These are phyloP conservation scores for Pediacus dermestoides DNA, from an alignment of 2,888 invertebrate species.

Conservation along the genomic window DNA sequence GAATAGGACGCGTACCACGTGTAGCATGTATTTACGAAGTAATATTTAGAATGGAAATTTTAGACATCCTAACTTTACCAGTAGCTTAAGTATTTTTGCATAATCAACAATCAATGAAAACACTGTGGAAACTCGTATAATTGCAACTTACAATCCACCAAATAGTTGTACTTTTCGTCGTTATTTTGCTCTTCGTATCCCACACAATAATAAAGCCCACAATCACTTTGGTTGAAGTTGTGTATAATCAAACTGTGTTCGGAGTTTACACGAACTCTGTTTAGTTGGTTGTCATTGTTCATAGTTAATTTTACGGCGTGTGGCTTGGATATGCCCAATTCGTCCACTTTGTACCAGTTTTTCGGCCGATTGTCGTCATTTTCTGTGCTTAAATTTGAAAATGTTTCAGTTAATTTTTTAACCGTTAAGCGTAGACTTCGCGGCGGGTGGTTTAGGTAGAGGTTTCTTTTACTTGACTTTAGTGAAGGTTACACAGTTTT, in stretches of 20 bases:
- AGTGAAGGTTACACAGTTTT: too few relatives aligned
- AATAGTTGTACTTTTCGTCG: slow-evolving; percentile 51
- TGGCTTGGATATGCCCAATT: slow-evolving; percentile 37
- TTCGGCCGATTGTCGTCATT: slow-evolving; percentile 47
- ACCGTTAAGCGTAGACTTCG: too few relatives aligned
- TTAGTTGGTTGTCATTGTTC: slow-evolving; percentile 49
- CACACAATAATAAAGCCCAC: slow-evolving; percentile 54
- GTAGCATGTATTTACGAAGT: too few relatives aligned
- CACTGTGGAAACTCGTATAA: too few relatives aligned
- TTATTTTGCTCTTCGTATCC: slow-evolving; percentile 45
- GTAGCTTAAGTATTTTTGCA: too few relatives aligned
- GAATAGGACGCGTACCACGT: too few relatives aligned
- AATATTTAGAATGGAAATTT: too few relatives aligned
- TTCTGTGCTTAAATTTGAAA: slow-evolving; percentile 40
- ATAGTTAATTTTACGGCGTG: slow-evolving; percentile 51
- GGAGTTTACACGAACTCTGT: slow-evolving; percentile 48
- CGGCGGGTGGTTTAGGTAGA: too few relatives aligned
- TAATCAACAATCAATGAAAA: too few relatives aligned
- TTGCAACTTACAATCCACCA: slow-evolving; percentile 50
- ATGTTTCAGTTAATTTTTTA: too few relatives aligned
- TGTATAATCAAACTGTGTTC: slow-evolving; percentile 52
- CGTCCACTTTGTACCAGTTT: slow-evolving; percentile 53
- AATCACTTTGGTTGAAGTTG: slow-evolving; percentile 46
- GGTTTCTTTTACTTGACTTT: too few relatives aligned
- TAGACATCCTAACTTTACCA: too few relatives aligned